Conservation (phyloP, 2,797 vertebrate species). For the Kryptopterus vitreolus region DNA sequence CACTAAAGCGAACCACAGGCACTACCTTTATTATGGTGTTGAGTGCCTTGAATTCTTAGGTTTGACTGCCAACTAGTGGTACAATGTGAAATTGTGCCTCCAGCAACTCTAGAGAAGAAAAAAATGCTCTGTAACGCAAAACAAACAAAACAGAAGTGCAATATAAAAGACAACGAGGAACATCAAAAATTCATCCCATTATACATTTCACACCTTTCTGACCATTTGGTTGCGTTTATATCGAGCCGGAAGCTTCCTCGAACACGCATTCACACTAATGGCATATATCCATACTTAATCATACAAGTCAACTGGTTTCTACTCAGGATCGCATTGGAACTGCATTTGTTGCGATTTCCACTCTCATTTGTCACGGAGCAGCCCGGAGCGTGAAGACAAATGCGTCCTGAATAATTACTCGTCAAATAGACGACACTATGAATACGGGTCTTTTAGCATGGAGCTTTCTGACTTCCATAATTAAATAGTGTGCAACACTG, state of each 20-base stretch:
- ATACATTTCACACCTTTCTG: neutral
- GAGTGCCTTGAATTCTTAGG: slow-evolving; percentile 42
- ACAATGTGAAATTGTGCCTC: slow-evolving; percentile 1
- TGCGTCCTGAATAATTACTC: slow-evolving; percentile 52
- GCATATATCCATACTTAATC: neutral
- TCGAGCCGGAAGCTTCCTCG: neutral
- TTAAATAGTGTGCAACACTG: slow-evolving; percentile 51
- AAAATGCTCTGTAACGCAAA: neutral
- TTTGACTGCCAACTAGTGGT: slow-evolving; percentile 56
- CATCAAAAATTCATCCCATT: slow-evolving; percentile 8
- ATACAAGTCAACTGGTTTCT: slow-evolving; percentile 31
- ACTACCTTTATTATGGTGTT: neutral
- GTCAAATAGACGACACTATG: slow-evolving; percentile 50
- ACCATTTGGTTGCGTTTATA: neutral
- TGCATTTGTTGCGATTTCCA: slow-evolving; percentile 36
- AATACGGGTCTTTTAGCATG: slow-evolving; percentile 48
- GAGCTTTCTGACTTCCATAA: slow-evolving; percentile 53
- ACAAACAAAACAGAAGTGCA: slow-evolving; percentile 11
- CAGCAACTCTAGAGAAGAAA: slow-evolving; percentile 16
- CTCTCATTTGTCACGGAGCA: slow-evolving; percentile 48
- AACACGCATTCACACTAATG: slow-evolving; percentile 15
- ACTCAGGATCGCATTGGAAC: slow-evolving; percentile 28
- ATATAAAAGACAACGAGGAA: neutral
- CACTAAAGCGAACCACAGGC: slow-evolving; percentile 8
- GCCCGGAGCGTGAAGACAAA: slow-evolving; percentile 42